These are phyloP conservation scores for Dendronephthya gigantea DNA, from an alignment of 64 coral and sea anemone species.

Conservation along the genomic window DNA sequence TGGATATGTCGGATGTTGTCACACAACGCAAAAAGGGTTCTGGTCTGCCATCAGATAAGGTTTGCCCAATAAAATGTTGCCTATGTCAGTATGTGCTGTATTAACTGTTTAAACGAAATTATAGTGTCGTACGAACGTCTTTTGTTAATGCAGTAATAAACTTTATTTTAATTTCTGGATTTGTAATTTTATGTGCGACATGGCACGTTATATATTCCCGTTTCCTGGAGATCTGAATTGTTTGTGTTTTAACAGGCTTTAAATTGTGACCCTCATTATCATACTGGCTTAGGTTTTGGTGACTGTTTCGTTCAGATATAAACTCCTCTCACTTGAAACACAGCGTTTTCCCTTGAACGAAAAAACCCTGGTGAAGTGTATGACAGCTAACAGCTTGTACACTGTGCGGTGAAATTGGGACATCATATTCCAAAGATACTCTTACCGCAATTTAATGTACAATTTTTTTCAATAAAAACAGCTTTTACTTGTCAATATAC, in stretches of 20 bases:
- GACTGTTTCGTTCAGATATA: neutral
- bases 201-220: neutral
- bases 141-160: neutral
- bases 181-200: neutral
- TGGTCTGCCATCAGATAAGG: slow-evolving; percentile 13
- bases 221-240: slow-evolving; percentile 19
- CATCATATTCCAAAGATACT: no score
- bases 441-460: no score
- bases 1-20: slow-evolving; percentile 18
- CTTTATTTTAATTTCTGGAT: neutral
- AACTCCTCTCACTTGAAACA: neutral
- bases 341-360: neutral
- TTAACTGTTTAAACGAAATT: neutral
- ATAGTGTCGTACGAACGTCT: neutral
- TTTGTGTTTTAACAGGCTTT: slow-evolving; percentile 1
- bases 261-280: neutral
- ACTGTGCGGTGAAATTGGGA: neutral
- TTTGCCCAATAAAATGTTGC: neutral
- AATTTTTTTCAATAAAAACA: no score
- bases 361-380: neutral
- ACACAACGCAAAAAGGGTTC: slow-evolving; percentile 10
- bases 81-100: neutral
- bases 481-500: no score
- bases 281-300: neutral
- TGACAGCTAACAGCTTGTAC: neutral